A percentile compares a stretch with the other conserved stretches of the same genome.
These are phyloP conservation scores for Pocillopora damicornis DNA, from an alignment of 64 coral and sea anemone genomes.

Conservation along the genomic window DNA sequence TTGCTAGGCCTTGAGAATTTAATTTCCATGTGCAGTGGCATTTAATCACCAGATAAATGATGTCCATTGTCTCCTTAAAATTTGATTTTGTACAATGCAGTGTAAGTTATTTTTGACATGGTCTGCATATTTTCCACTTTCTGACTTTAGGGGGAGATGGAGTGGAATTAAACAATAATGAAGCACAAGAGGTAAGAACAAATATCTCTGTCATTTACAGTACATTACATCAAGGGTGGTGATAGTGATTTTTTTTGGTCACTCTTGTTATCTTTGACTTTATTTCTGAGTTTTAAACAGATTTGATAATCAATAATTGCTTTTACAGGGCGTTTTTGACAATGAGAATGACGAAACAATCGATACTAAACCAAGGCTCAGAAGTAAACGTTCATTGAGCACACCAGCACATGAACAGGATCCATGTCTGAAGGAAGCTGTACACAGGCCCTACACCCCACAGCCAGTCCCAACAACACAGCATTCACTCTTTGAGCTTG, in stretches of 20 bases:
- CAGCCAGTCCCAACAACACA: conserved; percentile 54
- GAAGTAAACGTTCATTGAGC: conserved; percentile 78
- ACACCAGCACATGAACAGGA: conserved; percentile 74
- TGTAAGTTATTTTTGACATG: too few relatives aligned
- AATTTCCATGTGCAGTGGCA: too few relatives aligned
- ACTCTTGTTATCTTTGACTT: too few relatives aligned
- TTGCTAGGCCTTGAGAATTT: too few relatives aligned
- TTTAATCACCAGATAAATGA: too few relatives aligned
- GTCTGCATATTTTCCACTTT: neutral
- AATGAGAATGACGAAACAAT: neutral
- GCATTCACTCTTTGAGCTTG: conserved; percentile 76
- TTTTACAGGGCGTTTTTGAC: conserved; percentile 16
- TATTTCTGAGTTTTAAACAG: too few relatives aligned
- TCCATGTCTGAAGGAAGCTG: conserved; percentile 24
- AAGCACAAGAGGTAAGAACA: conserved; percentile 22
- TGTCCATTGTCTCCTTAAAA: too few relatives aligned
- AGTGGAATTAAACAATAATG: neutral
- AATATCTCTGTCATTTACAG: too few relatives aligned
- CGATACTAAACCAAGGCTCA: conserved; percentile 48
- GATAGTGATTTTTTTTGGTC: too few relatives aligned
- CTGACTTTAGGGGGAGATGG: neutral
- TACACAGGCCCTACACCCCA: conserved; percentile 76
- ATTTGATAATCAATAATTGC: neutral
- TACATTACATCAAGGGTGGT: too few relatives aligned
- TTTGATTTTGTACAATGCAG: too few relatives aligned